Percentiles rank a stretch among this genome's conserved stretches.
Evolutionary conservation across 2,113 vertebrate species (phyloP).

Genomic region (Thalassarche chlororhynchos): DNA sequence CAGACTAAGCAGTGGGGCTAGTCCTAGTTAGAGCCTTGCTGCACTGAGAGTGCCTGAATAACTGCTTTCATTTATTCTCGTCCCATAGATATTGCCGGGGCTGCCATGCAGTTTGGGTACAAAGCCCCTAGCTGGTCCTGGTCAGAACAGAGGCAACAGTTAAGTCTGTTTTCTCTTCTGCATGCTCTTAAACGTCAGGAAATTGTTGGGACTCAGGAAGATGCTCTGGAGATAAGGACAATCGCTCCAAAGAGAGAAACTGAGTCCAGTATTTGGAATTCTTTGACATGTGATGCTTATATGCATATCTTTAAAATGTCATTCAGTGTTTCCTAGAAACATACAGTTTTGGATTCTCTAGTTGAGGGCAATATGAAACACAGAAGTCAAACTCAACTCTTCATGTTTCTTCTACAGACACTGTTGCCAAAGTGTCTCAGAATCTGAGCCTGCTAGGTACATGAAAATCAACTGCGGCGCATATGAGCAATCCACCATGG

Average conservation of each 20-base stretch:
- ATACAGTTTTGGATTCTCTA: background rate
- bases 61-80: background rate
- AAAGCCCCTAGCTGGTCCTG: background rate
- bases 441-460: background rate
- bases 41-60: background rate
- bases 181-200: background rate
- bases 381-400: background rate
- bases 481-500: background rate
- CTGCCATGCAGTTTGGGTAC: background rate
- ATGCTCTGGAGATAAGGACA: background rate
- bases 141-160: background rate
- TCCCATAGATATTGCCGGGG: background rate
- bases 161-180: background rate
- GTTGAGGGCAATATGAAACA: background rate
- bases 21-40: background rate
- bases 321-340: background rate
- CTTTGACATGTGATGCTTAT: background rate
- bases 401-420: background rate
- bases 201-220: fast-evolving
- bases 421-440: background rate
- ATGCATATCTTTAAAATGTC: background rate
- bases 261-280: background rate
- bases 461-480: background rate
- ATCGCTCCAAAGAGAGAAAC: background rate
- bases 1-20: background rate